Conservation (phyloP, 2,113 vertebrate species). For the Papio anubis region DNA sequence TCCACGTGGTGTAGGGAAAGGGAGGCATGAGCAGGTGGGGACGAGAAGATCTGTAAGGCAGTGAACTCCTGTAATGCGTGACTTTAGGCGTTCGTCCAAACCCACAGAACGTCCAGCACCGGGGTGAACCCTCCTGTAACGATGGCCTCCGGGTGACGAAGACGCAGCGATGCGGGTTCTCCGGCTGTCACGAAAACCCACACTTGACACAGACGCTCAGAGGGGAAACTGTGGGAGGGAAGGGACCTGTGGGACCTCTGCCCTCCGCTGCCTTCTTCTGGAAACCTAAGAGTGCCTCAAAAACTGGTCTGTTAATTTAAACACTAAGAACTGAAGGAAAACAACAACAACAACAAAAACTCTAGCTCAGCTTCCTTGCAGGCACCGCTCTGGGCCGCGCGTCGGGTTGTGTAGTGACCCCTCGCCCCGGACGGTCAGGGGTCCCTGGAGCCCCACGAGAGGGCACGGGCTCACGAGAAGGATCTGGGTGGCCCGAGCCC, state of each 20-base stretch:
- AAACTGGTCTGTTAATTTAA: not conserved
- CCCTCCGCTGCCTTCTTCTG: not conserved
- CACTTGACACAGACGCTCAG: accelerated
- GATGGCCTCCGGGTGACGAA: accelerated
- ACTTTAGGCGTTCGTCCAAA: accelerated
- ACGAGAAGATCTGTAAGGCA: accelerated
- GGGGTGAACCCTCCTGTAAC: accelerated
- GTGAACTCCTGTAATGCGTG: accelerated
- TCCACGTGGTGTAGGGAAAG: accelerated
- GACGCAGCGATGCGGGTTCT: accelerated
- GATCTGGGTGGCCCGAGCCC: not conserved
- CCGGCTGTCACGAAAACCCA: accelerated
- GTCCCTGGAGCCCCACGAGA: accelerated
- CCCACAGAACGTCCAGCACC: accelerated
- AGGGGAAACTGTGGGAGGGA: accelerated
- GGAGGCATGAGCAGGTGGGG: not conserved
- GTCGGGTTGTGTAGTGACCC: too few relatives aligned
- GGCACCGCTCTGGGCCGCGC: too few relatives aligned
- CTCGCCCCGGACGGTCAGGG: too few relatives aligned
- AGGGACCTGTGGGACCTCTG: accelerated
- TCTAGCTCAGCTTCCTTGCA: accelerated
- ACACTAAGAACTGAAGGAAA: too few relatives aligned
- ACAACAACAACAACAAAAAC: too few relatives aligned
- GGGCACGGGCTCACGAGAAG: accelerated
- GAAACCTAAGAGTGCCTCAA: not conserved